phyloP scores from a whole-genome alignment of 1,140 invertebrate genomes.

The Vollenhovia emeryi region DNA sequence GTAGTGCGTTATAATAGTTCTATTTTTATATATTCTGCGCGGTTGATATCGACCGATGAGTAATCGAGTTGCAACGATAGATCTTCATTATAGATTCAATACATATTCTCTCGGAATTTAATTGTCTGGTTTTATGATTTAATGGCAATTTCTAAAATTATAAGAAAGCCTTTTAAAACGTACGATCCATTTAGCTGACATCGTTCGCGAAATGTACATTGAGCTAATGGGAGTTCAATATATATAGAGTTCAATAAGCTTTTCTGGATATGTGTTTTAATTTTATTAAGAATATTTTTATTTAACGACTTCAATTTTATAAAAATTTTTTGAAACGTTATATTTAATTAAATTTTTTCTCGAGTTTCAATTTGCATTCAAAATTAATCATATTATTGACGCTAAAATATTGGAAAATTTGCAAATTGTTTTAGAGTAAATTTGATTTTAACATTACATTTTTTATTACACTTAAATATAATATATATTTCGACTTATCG shows the following conservation, averaged over 20 bases:
- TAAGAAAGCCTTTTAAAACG: background rate
- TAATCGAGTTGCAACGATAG: constrained; percentile 37
- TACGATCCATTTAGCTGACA: background rate
- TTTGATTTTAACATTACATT: background rate
- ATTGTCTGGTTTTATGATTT: constrained; percentile 59
- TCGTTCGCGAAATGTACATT: background rate
- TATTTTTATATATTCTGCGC: constrained; percentile 26
- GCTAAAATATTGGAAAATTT: background rate
- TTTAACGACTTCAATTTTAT: background rate
- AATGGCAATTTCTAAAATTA: constrained; percentile 69
- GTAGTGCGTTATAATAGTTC: constrained; percentile 48
- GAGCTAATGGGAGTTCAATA: background rate
- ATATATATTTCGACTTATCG: too few relatives aligned
- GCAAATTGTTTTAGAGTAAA: background rate
- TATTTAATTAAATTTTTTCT: background rate
- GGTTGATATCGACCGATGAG: background rate
- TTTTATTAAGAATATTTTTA: background rate
- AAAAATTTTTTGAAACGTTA: background rate
- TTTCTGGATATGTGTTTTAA: too few relatives aligned
- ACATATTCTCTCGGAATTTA: constrained; percentile 55
- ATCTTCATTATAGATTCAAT: constrained; percentile 73
- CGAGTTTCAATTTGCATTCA: background rate
- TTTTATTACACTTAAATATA: background rate
- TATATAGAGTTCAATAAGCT: too few relatives aligned
- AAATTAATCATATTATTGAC: background rate